These are phyloP conservation scores for Eupithecia exiguata DNA, from an alignment of 2,888 invertebrate species.

Conservation along the genomic window DNA sequence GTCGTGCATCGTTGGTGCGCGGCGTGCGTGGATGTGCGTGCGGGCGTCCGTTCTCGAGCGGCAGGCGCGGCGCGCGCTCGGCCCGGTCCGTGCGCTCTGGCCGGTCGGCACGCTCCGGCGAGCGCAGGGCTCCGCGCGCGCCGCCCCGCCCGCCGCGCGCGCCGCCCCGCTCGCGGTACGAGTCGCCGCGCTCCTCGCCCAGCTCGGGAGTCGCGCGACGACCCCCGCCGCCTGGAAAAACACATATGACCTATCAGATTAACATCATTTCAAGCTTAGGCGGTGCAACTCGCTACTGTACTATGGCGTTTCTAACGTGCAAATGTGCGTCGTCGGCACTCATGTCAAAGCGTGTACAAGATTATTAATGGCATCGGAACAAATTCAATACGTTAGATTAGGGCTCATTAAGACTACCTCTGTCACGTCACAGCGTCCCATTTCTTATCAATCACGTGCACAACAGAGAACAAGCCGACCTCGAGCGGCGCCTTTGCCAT, in stretches of 20 bases:
- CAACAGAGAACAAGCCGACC: too few relatives aligned
- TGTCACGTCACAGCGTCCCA: too few relatives aligned
- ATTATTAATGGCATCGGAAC: too few relatives aligned
- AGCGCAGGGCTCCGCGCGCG: conserved; percentile 38
- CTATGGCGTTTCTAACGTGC: too few relatives aligned
- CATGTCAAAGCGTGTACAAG: too few relatives aligned
- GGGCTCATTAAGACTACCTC: too few relatives aligned
- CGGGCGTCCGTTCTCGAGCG: conserved; percentile 72
- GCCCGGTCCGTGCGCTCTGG: conserved; percentile 46
- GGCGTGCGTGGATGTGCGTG: conserved; percentile 54
- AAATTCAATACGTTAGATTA: too few relatives aligned
- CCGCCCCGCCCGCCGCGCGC: conserved; percentile 36
- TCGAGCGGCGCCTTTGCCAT: too few relatives aligned
- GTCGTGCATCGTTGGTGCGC: conserved; percentile 43
- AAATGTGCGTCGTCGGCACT: too few relatives aligned
- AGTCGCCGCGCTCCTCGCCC: conserved; percentile 83
- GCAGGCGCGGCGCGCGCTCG: conserved; percentile 58
- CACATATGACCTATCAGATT: background rate
- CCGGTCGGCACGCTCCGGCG: conserved; percentile 44
- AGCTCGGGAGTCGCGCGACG: conserved; percentile 88
- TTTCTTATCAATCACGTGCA: too few relatives aligned
- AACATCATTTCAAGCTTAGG: background rate
- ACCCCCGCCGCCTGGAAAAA: conserved; percentile 55
- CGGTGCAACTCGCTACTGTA: background rate
- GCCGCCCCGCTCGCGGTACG: conserved; percentile 35